Percentiles rank a stretch among this genome's conserved stretches.
These are phyloP conservation scores for Lithophane socia DNA, from an alignment of 2,888 invertebrate genomes.

Conservation along the genomic window DNA sequence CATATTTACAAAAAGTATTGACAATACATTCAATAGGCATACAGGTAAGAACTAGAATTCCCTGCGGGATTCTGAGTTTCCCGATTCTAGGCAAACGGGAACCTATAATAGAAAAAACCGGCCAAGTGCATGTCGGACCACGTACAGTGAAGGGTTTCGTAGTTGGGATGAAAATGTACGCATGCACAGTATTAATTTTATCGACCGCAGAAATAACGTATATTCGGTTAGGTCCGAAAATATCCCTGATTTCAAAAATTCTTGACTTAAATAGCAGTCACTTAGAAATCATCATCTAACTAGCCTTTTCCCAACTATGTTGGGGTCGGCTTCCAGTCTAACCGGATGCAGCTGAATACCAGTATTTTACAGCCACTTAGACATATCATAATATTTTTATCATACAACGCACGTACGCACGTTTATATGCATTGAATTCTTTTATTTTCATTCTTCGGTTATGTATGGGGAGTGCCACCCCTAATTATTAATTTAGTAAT, in stretches of 20 bases:
- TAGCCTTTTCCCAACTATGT: too few relatives aligned
- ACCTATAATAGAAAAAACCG: neutral
- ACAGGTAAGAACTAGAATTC: neutral
- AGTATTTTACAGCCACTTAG: too few relatives aligned
- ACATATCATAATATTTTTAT: too few relatives aligned
- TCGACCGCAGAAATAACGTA: neutral
- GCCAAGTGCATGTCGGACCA: neutral
- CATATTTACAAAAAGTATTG: too few relatives aligned
- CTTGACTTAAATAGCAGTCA: too few relatives aligned
- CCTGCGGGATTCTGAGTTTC: too few relatives aligned
- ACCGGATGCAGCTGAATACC: too few relatives aligned
- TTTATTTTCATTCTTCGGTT: neutral
- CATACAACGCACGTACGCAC: too few relatives aligned
- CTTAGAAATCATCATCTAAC: too few relatives aligned
- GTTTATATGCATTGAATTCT: too few relatives aligned
- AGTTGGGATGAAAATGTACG: neutral
- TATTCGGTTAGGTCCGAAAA: neutral
- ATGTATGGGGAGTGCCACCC: neutral
- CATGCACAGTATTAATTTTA: neutral
- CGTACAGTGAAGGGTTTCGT: neutral
- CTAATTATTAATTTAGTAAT: neutral
- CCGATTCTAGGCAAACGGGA: neutral
- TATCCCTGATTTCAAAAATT: neutral
- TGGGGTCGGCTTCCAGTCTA: too few relatives aligned
- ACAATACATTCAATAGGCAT: neutral